Evolutionary conservation across 2,797 vertebrate genomes (phyloP).

Genomic region (Helicolenus hilgendorfi): DNA sequence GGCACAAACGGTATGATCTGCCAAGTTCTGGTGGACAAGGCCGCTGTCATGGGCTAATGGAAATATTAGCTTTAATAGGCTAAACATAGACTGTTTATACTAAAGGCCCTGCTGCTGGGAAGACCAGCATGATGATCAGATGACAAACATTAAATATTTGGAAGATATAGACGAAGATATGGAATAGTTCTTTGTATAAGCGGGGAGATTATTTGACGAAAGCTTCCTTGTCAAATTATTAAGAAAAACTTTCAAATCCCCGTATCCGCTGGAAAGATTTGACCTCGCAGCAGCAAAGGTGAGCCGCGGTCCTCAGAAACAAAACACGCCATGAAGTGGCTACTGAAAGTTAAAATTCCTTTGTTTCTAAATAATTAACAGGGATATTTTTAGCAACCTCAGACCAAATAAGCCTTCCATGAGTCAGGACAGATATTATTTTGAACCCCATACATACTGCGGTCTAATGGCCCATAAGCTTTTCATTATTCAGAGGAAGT

Average conservation of each 20-base stretch:
- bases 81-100: neutral
- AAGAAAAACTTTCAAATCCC: conserved; percentile 12
- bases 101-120: neutral
- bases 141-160: neutral
- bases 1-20: neutral
- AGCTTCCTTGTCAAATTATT: conserved; percentile 10
- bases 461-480: conserved; percentile 32
- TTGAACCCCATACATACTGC: neutral
- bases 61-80: conserved; percentile 23
- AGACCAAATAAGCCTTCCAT: conserved; percentile 41
- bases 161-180: neutral
- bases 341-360: conserved; percentile 22
- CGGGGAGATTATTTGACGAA: neutral
- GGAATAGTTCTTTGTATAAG: neutral
- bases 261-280: conserved; percentile 62
- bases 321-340: conserved; percentile 45
- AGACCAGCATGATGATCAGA: neutral
- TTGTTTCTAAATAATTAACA: conserved; percentile 52
- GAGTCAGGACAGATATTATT: conserved; percentile 34
- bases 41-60: neutral
- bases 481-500: conserved; percentile 70
- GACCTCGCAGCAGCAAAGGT: conserved; percentile 46
- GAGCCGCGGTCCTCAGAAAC: conserved; percentile 23
- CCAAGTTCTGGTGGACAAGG: neutral
- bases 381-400: conserved; percentile 52